A percentile compares a stretch with the other conserved stretches of the same genome.
Evolutionary conservation across 2,797 vertebrate genomes (phyloP).

Genomic region (Cephalopachus bancanus): DNA sequence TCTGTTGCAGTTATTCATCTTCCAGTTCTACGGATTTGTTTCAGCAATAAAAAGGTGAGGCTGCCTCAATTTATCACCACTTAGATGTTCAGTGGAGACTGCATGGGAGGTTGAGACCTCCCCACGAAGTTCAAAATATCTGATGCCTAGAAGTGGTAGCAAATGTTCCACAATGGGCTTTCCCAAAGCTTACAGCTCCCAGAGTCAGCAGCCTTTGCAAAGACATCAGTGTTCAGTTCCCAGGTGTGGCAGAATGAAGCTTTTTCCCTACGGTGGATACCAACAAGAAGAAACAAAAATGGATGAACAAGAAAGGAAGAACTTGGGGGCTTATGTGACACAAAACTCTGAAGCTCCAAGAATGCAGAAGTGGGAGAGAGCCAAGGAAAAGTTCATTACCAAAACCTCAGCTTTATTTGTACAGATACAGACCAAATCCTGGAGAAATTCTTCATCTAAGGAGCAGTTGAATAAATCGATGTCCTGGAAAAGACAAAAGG

Average conservation of each 20-base stretch:
- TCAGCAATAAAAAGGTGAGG: not conserved
- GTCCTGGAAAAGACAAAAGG: not conserved
- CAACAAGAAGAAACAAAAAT: not conserved
- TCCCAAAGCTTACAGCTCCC: not conserved
- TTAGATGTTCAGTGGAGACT: not conserved
- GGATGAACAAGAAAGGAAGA: not conserved
- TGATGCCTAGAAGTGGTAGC: not conserved
- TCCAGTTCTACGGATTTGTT: accelerated
- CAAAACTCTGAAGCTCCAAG: not conserved
- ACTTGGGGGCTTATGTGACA: not conserved
- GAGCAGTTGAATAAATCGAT: not conserved
- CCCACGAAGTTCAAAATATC: not conserved
- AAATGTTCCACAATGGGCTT: accelerated
- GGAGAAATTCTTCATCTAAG: not conserved
- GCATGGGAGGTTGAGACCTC: not conserved
- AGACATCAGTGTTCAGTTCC: not conserved
- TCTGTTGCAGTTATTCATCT: not conserved
- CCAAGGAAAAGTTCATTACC: not conserved
- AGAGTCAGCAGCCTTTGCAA: not conserved
- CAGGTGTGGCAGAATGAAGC: not conserved
- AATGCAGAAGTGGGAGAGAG: not conserved
- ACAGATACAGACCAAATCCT: not conserved
- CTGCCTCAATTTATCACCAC: not conserved
- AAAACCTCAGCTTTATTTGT: not conserved
- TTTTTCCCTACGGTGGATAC: not conserved